A percentile compares a stretch with the other conserved stretches of the same genome.
Evolutionary conservation across 2,888 invertebrate genomes (phyloP).

Genomic region (Oscheius myriophilus): DNA sequence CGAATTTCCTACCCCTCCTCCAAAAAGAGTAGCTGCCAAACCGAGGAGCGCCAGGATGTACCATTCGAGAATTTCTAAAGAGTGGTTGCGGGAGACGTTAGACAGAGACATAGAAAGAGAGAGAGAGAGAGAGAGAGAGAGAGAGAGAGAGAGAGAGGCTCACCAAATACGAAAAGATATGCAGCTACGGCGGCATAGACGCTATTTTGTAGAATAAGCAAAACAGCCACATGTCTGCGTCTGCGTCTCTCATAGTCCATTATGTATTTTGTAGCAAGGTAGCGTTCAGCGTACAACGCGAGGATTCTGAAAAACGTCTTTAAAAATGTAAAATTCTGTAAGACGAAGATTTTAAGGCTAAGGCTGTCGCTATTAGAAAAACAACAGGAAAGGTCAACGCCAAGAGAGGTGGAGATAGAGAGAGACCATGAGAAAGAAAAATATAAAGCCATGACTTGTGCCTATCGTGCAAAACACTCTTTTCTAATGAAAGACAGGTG

Average conservation of each 20-base stretch:
- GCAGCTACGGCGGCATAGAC: not conserved
- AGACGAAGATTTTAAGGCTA: no score
- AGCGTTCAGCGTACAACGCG: constrained; percentile 5
- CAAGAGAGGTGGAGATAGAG: no score
- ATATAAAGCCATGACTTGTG: no score
- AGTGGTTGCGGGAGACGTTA: no score
- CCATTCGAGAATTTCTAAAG: constrained; percentile 18
- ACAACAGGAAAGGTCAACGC: no score
- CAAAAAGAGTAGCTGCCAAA: not conserved
- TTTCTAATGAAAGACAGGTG: no score
- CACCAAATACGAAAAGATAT: constrained; percentile 21
- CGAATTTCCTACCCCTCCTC: not conserved
- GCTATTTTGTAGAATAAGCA: constrained; percentile 9
- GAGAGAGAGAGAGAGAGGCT: not conserved
- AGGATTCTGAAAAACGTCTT: constrained; percentile 10
- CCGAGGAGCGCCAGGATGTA: constrained; percentile 2
- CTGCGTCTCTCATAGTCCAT: constrained; percentile 18
- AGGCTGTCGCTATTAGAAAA: no score
- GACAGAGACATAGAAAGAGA: no score
- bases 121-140: not conserved
- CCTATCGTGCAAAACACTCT: no score
- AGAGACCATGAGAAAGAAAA: no score
- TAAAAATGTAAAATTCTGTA: no score
- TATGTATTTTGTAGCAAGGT: constrained; percentile 15
- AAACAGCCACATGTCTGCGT: constrained; percentile 9